Base-by-base conservation (phyloP, 2,888 invertebrate genomes). In the Dynastes maya region DNA sequence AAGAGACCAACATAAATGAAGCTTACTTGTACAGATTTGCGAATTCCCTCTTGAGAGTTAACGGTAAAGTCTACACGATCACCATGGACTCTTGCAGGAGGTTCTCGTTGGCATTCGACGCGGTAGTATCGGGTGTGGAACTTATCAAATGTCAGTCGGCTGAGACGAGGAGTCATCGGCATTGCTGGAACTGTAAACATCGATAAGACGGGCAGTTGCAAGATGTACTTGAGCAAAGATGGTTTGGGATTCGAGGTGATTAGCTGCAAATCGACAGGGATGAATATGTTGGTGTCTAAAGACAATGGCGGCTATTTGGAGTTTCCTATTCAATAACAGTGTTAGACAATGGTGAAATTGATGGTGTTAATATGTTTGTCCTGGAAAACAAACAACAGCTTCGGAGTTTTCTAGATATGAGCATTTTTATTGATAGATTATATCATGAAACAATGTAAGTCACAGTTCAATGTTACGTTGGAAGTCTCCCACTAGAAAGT, bases 191-290 rank as follows among this genome's bases (percentile, higher is more conserved):
- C 97, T 8, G 92, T 98, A 83, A 95, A 95, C 45, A 95, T 98
- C 86, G 98, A 98, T 90, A 98, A 98, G 91, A 97, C 97, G 75
- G 98, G 98, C 89, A 98, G 98, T 32, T 97, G 97, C 88, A 96
- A 97, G 92, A 95, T 98, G 91, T 98, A 96, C 91, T 91, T 98
- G 86, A 96, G 94, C 84, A 92, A 93, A 84, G 94, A 95, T 32
- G 96, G 98, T 3, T 88, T 96, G 81, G 91, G 92, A 63, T 95
- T 96, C 64, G 97, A 96, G 90, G 94, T 98, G 83, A 94, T 98
- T 84, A 95, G 95, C 86, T 97, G 97, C 85, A 98, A 98, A 90
- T 98, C 97, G 53, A 97, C 97, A 0, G 98, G 98, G 91, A 97
- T 98, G 95, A 98, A 98, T 89, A 94, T 98, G 81, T 92, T 97